Evolutionary conservation across 2,888 invertebrate species (phyloP).

Genomic region (Sipha maydis): DNA sequence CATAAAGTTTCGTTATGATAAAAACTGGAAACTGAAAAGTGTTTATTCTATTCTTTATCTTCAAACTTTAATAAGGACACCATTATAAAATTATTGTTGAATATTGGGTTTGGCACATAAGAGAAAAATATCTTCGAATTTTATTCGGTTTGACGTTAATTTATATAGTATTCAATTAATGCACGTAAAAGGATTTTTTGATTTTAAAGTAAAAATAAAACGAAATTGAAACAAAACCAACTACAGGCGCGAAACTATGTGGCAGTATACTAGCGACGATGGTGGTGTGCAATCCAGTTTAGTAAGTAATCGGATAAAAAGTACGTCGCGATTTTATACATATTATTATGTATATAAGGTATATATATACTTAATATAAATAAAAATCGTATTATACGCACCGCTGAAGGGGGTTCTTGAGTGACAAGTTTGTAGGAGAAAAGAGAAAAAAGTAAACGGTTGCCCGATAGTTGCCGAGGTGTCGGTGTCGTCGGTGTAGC

Average conservation of each 20-base stretch:
- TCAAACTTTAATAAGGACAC: not conserved
- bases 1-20: not conserved
- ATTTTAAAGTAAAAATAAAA: constrained; percentile 22
- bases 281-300: constrained; percentile 27
- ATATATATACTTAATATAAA: constrained; percentile 35
- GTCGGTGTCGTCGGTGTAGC: not conserved
- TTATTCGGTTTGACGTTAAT: constrained; percentile 27
- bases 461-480: not conserved
- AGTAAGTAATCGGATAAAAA: constrained; percentile 58
- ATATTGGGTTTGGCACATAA: not conserved
- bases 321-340: constrained; percentile 44
- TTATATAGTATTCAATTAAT: constrained; percentile 40
- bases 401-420: constrained; percentile 50
- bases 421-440: constrained; percentile 53
- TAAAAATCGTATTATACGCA: constrained; percentile 61
- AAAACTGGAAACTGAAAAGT: not conserved
- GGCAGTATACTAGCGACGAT: not conserved
- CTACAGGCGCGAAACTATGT: not conserved
- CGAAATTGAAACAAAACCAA: constrained; percentile 22
- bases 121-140: not conserved
- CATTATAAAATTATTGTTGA: not conserved
- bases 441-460: constrained; percentile 53
- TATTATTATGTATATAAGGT: constrained; percentile 3
- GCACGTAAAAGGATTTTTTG: constrained; percentile 21
- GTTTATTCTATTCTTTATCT: not conserved